Evolutionary conservation across 1,140 invertebrate genomes (phyloP), one percentile per base, ranked within the genome.

Genomic region (Brachionus plicatilis): DNA sequence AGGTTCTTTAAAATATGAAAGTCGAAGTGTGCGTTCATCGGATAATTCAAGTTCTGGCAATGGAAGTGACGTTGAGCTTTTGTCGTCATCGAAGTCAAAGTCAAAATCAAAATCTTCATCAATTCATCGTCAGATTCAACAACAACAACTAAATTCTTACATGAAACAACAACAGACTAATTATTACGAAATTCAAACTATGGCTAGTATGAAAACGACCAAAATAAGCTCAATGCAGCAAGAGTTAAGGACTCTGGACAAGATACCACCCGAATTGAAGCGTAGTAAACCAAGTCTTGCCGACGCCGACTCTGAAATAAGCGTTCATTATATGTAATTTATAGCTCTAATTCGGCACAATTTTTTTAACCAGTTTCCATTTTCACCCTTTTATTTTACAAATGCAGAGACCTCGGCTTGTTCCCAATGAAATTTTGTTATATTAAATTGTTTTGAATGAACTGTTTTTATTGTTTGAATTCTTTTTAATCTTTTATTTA

Each of bases 41-140:
- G 72, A 76, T 76, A 76, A 76, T 53, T 76, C 72, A 29, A 76
- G 72, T 50, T 76, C 72, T 14, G 72, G 72, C 14, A 76, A 76
- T 50, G 72, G 72, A 12, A 76, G 72, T 12, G 72, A 76, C n/a
- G 45, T 76, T 24, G 72, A 76, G 47, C 27, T 76, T n/a, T 29
- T 76, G 20, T 76, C 72, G 24, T 76, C 72, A 20, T 72, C 68
- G 3, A 76, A 76, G 33, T 76, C 72, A 27, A 76, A 50, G 11
- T 50, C 43, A 27, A 76, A 76, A 76, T 76, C 72, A 50, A 76
- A 76, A 20, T 24, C 33, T 27, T 29, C 41, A 3, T 50, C 41
- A 53, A 37, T 47, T 8, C 72, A 76, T 24, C 72, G 45, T 20
- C 72, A 76, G 45, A 76, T 76, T 50, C 72, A 76, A 29, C 72